These are phyloP conservation scores for Sula dactylatra DNA, from an alignment of 2,113 vertebrate genomes.

Conservation along the genomic window DNA sequence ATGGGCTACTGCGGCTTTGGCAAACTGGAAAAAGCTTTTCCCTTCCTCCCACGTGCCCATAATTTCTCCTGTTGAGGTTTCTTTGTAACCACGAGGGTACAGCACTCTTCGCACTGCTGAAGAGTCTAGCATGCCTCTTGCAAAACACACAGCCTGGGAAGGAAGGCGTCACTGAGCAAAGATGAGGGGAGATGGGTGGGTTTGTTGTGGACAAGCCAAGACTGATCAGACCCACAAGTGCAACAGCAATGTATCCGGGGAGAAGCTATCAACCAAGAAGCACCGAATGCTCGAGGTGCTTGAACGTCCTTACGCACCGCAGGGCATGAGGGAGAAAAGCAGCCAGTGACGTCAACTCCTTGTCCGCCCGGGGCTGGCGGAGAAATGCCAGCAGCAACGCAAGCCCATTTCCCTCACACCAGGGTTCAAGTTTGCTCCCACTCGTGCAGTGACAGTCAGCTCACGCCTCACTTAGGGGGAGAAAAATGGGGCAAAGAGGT, in stretches of 20 bases:
- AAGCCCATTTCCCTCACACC: not conserved
- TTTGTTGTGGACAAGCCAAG: not conserved
- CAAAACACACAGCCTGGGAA: not conserved
- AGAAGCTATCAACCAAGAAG: not conserved
- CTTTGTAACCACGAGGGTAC: not conserved
- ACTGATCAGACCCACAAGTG: not conserved
- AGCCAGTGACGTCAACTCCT: not conserved
- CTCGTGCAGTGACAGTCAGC: accelerated
- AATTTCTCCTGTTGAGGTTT: not conserved
- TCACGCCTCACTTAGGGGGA: not conserved
- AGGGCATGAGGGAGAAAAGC: not conserved
- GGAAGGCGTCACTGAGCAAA: not conserved
- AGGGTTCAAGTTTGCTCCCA: not conserved
- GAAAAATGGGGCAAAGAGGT: not conserved
- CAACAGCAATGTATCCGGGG: not conserved
- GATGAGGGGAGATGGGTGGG: not conserved
- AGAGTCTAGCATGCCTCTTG: not conserved
- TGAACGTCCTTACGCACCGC: not conserved
- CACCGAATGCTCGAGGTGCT: accelerated
- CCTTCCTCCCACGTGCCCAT: not conserved
- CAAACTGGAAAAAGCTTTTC: not conserved
- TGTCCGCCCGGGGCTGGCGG: accelerated
- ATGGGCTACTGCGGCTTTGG: not conserved
- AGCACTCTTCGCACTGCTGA: not conserved
- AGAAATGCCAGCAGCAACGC: not conserved